Percentiles rank a stretch among this genome's conserved stretches.
These are phyloP conservation scores for Tenthredo amoena DNA, from an alignment of 2,888 invertebrate genomes.

Conservation along the genomic window DNA sequence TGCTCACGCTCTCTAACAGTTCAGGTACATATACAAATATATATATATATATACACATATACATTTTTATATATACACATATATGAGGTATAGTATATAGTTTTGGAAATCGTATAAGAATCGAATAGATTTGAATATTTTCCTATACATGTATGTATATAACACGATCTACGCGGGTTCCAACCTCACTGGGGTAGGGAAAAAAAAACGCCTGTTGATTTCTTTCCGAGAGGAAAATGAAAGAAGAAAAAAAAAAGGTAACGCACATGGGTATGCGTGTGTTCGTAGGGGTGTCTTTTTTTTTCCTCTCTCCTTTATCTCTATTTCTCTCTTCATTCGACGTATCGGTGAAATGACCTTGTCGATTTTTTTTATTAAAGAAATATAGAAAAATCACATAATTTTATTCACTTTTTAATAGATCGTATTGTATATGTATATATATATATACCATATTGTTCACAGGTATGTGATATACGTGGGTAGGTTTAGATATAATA, in stretches of 20 bases:
- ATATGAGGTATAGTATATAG: not conserved
- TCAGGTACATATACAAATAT: not conserved
- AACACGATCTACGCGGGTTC: not conserved
- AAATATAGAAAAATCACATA: too few relatives aligned
- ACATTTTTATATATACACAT: not conserved
- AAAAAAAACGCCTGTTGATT: constrained; percentile 38
- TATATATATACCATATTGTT: not conserved
- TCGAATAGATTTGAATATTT: constrained; percentile 46
- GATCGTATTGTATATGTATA: not conserved
- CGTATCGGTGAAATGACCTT: not conserved
- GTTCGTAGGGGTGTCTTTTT: not conserved
- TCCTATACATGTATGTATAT: not conserved
- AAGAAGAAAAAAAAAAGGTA: not conserved
- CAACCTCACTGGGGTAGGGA: not conserved
- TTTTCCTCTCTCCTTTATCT: not conserved
- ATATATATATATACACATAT: too few relatives aligned
- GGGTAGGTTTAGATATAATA: not conserved
- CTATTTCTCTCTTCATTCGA: constrained; percentile 7
- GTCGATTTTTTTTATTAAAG: not conserved
- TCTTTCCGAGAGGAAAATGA: constrained; percentile 17
- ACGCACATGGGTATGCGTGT: not conserved
- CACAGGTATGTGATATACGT: not conserved
- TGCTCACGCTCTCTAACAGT: not conserved
- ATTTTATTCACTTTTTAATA: not conserved
- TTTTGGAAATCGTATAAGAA: not conserved